Percentiles rank a stretch among this genome's conserved stretches.
Evolutionary conservation across 2,888 invertebrate species (phyloP).

Genomic region (Podotricha telesiphe): DNA sequence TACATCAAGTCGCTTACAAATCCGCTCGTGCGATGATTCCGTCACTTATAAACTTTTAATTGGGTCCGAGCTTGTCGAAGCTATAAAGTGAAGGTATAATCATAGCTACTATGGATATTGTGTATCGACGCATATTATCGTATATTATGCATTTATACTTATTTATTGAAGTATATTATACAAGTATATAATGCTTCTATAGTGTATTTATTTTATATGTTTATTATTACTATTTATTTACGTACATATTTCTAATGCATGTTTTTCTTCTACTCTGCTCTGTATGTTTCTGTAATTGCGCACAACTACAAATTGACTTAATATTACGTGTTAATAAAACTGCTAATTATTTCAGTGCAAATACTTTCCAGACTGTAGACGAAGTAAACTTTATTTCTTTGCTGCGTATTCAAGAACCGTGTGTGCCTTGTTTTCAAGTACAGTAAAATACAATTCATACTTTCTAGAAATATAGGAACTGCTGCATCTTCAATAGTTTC

Average conservation of each 20-base stretch:
- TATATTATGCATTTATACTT: too few species aligned
- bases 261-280: too few species aligned
- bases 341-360: conserved; percentile 78
- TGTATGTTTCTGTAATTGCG: conserved; percentile 48
- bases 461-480: conserved; percentile 56
- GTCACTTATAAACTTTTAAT: conserved; percentile 64
- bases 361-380: conserved; percentile 68
- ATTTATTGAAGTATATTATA: too few species aligned
- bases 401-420: conserved; percentile 60
- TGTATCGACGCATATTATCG: conserved; percentile 8
- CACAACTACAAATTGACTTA: conserved; percentile 60
- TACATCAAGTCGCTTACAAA: conserved; percentile 59
- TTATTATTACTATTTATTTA: too few species aligned
- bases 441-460: conserved; percentile 67
- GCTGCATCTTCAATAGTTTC: conserved; percentile 34
- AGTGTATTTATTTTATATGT: too few species aligned
- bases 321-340: conserved; percentile 67
- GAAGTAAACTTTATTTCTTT: conserved; percentile 74
- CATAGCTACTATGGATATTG: conserved; percentile 21
- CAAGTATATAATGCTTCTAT: too few species aligned
- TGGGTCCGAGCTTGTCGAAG: conserved; percentile 48
- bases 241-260: too few species aligned
- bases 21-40: conserved; percentile 56
- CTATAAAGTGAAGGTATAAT: conserved; percentile 3
- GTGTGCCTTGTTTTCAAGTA: conserved; percentile 79